These are phyloP conservation scores for Bucorvus abyssinicus DNA, from an alignment of 2,797 vertebrate species.

Conservation along the genomic window DNA sequence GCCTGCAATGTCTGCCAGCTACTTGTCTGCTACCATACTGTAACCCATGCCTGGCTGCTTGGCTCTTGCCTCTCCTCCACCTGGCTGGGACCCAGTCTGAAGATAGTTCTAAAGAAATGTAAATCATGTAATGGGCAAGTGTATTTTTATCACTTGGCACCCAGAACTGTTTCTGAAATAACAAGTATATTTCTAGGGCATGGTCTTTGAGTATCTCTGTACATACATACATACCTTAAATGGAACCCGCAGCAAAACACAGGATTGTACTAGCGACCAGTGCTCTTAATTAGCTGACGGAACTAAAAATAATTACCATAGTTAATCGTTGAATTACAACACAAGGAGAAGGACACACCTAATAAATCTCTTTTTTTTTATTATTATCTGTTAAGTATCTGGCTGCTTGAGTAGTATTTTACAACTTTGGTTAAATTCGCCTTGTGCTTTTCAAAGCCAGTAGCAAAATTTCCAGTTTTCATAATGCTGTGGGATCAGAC, in stretches of 20 bases:
- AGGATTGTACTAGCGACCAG: neutral
- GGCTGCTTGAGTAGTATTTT: conserved; percentile 29
- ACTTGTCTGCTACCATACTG: neutral
- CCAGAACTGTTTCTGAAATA: neutral
- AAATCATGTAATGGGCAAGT: neutral
- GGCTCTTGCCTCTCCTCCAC: neutral
- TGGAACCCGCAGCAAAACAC: neutral
- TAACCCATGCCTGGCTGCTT: neutral
- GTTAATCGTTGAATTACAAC: neutral
- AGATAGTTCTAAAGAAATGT: neutral
- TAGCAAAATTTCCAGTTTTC: conserved; percentile 30
- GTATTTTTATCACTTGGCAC: neutral
- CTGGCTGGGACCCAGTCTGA: neutral
- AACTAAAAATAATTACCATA: conserved; percentile 30
- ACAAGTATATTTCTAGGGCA: neutral
- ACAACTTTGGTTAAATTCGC: conserved; percentile 3
- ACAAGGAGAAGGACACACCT: conserved; percentile 7
- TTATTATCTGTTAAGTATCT: conserved; percentile 19
- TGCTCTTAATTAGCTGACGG: neutral
- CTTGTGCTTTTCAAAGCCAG: conserved; percentile 15
- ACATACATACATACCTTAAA: neutral
- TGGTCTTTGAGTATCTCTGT: neutral
- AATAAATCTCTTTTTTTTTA: conserved; percentile 21
- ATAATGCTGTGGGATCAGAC: conserved; percentile 16
- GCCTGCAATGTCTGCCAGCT: neutral